These are phyloP conservation scores for Hipposideros larvatus DNA, from an alignment of 2,797 vertebrate species.

Conservation along the genomic window DNA sequence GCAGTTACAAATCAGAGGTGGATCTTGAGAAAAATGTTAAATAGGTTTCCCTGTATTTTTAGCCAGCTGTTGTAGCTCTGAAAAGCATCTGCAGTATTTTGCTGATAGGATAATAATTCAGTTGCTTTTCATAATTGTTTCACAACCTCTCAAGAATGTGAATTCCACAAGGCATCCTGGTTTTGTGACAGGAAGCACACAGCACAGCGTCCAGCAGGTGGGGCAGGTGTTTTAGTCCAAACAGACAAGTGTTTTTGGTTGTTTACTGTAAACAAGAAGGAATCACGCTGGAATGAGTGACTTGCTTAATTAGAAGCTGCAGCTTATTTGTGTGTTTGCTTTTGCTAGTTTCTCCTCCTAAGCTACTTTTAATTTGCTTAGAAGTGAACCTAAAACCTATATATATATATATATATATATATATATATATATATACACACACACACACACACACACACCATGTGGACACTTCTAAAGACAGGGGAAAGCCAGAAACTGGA, in stretches of 20 bases:
- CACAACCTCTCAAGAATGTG: not conserved
- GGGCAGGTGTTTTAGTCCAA: not conserved
- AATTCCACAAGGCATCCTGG: not conserved
- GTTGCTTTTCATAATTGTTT: not conserved
- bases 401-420: too few relatives aligned
- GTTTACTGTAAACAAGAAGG: slow-evolving; percentile 49
- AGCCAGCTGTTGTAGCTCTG: not conserved
- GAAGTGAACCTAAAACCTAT: slow-evolving; percentile 4
- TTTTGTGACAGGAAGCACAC: not conserved
- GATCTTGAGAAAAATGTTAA: not conserved
- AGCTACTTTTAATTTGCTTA: slow-evolving; percentile 47
- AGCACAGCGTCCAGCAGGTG: not conserved
- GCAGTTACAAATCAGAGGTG: not conserved
- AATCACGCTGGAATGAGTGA: not conserved
- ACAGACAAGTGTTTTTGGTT: not conserved
- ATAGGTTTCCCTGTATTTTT: not conserved
- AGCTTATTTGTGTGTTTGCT: not conserved
- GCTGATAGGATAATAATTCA: not conserved
- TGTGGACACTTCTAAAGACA: not conserved
- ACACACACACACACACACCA: too few relatives aligned
- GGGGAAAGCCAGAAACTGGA: not conserved
- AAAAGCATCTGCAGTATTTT: not conserved
- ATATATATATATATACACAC: too few relatives aligned
- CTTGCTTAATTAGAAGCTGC: slow-evolving; percentile 20
- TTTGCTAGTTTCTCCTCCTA: slow-evolving; percentile 49